phyloP scores from a whole-genome alignment of 2,888 invertebrate species.

The Dascillus cervinus region DNA sequence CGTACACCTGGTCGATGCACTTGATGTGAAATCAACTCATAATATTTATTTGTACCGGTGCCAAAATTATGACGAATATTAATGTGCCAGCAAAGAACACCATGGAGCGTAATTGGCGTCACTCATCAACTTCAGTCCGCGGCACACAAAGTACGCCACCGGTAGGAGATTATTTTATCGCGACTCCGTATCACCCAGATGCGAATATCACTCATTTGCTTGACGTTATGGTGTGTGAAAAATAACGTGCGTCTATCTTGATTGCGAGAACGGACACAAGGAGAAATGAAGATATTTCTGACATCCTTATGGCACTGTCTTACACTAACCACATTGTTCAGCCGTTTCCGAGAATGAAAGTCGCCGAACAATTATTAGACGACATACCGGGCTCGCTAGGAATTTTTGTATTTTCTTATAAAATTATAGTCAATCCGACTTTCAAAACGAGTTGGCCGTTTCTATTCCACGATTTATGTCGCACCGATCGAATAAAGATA shows the following conservation, averaged over 20 bases:
- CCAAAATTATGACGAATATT: constrained; percentile 26
- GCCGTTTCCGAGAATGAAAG: no score
- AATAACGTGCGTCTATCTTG: constrained; percentile 7
- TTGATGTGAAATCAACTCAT: constrained; percentile 17
- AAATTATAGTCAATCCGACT: no score
- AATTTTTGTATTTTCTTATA: no score
- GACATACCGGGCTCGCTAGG: no score
- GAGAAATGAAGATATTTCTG: constrained; percentile 5
- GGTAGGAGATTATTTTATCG: constrained; percentile 5
- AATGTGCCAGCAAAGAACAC: constrained; percentile 15
- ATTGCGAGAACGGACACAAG: no score
- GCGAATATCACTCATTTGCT: constrained; percentile 4
- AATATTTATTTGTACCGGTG: constrained; percentile 22
- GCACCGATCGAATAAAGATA: no score
- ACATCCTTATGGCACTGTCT: constrained; percentile 6
- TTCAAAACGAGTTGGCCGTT: no score
- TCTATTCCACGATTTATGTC: no score
- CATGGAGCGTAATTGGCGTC: constrained; percentile 9
- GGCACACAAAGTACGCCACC: background rate
- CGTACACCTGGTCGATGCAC: constrained; percentile 18
- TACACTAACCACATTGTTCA: no score
- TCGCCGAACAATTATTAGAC: no score
- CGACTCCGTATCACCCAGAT: no score
- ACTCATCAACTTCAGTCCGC: constrained; percentile 8
- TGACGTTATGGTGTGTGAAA: constrained; percentile 8